Conservation (phyloP, 92 coral and sea anemone genomes). For the Palythoa grandiflora region DNA sequence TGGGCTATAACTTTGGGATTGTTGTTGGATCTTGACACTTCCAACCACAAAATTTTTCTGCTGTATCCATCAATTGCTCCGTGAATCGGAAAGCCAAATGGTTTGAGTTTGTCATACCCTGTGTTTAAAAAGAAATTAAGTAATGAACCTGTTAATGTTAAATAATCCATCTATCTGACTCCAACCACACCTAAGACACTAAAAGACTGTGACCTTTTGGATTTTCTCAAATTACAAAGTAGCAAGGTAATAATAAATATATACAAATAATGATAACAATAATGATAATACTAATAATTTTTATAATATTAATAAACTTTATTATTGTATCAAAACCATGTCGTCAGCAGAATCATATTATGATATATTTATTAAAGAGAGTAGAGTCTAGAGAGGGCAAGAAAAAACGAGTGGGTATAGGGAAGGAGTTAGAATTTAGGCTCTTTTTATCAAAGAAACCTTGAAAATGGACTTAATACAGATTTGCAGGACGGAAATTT, state of each 20-base stretch:
- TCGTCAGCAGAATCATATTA: not conserved
- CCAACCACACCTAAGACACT: not conserved
- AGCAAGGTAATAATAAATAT: not conserved
- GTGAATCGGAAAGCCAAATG: slow-evolving; percentile 39
- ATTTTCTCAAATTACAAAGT: not conserved
- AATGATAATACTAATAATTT: not conserved
- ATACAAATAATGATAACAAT: no score
- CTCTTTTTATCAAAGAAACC: not conserved
- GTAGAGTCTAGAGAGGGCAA: slow-evolving; percentile 2
- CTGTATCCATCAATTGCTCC: slow-evolving; percentile 68
- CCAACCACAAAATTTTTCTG: slow-evolving; percentile 62
- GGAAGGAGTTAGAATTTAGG: not conserved
- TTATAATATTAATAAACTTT: no score
- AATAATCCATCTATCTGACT: not conserved
- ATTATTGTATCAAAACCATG: not conserved
- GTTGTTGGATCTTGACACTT: slow-evolving; percentile 61
- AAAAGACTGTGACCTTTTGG: not conserved
- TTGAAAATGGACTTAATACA: not conserved
- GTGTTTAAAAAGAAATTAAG: not conserved
- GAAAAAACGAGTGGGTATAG: not conserved
- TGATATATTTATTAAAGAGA: not conserved
- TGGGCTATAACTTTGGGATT: slow-evolving; percentile 53
- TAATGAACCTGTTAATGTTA: not conserved
- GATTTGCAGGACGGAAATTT: slow-evolving; percentile 12
- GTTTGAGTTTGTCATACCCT: slow-evolving; percentile 1